Conservation (phyloP, 2,888 invertebrate species). For the Melinaea marsaeus region DNA sequence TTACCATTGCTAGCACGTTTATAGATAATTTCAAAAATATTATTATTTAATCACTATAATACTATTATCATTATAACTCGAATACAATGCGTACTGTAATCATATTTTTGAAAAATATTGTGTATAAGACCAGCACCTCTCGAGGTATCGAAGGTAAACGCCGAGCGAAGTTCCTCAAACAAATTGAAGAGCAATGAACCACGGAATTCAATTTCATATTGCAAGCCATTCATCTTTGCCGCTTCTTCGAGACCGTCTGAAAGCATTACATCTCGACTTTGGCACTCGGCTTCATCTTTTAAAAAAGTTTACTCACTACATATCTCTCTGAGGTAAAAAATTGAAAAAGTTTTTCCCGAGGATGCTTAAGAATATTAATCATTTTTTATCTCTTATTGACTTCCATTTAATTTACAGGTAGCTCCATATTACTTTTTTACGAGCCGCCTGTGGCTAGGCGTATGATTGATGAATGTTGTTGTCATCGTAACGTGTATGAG, state of each 20-base stretch:
- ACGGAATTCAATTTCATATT: slow-evolving; percentile 84
- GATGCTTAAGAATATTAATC: slow-evolving; percentile 29
- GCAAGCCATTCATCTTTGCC: too few species aligned
- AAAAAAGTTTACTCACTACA: slow-evolving; percentile 56
- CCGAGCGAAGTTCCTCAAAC: slow-evolving; percentile 69
- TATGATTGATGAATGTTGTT: slow-evolving; percentile 26
- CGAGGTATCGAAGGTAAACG: slow-evolving; percentile 63
- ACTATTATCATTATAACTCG: too few species aligned
- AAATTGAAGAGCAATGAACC: slow-evolving; percentile 82
- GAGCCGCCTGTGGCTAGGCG: slow-evolving; percentile 26
- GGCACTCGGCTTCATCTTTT: slow-evolving; percentile 63
- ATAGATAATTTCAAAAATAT: too few species aligned
- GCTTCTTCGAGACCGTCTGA: too few species aligned
- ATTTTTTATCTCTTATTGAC: slow-evolving; percentile 31
- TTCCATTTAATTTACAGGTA: slow-evolving; percentile 29
- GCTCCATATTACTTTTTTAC: slow-evolving; percentile 31
- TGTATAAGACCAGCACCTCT: slow-evolving; percentile 48
- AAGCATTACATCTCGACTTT: slow-evolving; percentile 72
- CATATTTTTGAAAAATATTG: slow-evolving; percentile 9
- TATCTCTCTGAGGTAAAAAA: slow-evolving; percentile 26
- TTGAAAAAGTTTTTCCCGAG: slow-evolving; percentile 31
- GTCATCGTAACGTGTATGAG: slow-evolving; percentile 18
- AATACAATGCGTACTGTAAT: slow-evolving; percentile 16
- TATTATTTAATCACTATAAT: too few species aligned
- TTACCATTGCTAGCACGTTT: too few species aligned